phyloP scores from a whole-genome alignment of 2,113 vertebrate species.

The Cariama cristata region DNA sequence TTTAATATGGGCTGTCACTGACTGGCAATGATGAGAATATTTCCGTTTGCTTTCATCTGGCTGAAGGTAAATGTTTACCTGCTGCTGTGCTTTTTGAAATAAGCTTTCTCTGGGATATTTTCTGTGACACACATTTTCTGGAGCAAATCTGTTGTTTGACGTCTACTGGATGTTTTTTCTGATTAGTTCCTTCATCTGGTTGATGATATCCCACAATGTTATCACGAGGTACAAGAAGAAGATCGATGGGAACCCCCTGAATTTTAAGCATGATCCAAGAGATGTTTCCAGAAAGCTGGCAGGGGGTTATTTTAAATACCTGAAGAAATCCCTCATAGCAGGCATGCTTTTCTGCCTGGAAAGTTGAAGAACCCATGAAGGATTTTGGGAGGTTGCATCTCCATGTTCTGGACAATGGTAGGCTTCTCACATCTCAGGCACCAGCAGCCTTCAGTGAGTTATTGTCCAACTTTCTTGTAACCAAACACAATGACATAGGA shows the following conservation, averaged over 20 bases:
- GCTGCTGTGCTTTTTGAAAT: neutral
- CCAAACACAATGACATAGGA: constrained; percentile 6
- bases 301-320: neutral
- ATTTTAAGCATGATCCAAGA: neutral
- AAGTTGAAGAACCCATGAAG: neutral
- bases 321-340: neutral
- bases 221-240: neutral
- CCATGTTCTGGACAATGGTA: neutral
- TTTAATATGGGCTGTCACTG: neutral
- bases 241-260: neutral
- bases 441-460: neutral
- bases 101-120: neutral
- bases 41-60: neutral
- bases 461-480: neutral
- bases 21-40: neutral
- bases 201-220: neutral
- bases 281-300: neutral
- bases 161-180: neutral
- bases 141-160: neutral
- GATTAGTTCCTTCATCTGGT: neutral
- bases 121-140: neutral
- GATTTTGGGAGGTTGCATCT: neutral
- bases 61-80: neutral
- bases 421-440: neutral
- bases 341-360: neutral